phyloP scores from a whole-genome alignment of 2,888 invertebrate genomes.

The Lasioglossum pauxillum region DNA sequence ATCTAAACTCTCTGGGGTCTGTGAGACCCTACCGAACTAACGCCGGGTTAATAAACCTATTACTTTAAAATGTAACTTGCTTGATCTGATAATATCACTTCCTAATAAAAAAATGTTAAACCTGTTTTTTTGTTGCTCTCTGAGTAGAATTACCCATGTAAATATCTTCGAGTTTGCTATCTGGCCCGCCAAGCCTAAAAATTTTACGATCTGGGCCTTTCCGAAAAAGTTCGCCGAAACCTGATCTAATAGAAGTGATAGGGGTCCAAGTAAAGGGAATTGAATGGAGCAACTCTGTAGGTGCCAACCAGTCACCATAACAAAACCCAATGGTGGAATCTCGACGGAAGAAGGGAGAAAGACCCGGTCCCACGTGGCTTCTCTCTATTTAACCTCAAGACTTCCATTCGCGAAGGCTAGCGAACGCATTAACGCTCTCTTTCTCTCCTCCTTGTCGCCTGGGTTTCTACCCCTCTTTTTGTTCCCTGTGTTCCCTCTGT shows the following conservation, averaged over 20 bases:
- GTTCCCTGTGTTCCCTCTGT: neutral
- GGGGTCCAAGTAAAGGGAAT: neutral
- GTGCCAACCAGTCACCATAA: neutral
- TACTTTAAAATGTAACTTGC: no score
- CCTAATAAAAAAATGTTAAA: no score
- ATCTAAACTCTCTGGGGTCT: no score
- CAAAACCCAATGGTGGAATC: slow-evolving; percentile 15
- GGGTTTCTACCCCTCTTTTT: neutral
- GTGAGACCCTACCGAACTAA: no score
- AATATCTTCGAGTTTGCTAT: no score
- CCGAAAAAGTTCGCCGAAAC: no score
- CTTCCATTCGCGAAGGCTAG: slow-evolving; percentile 21
- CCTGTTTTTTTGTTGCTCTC: no score
- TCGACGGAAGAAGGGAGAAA: slow-evolving; percentile 15
- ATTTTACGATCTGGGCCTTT: no score
- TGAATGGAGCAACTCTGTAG: neutral
- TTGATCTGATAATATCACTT: no score
- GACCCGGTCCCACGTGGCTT: slow-evolving; percentile 37
- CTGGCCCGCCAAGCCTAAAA: no score
- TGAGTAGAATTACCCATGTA: no score
- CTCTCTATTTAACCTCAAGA: slow-evolving; percentile 31
- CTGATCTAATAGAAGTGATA: neutral
- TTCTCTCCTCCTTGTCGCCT: neutral
- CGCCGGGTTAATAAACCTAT: no score
- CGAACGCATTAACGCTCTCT: neutral